Evolutionary conservation across 1,140 invertebrate genomes (phyloP).

Genomic region (Chlorops oryzae): DNA sequence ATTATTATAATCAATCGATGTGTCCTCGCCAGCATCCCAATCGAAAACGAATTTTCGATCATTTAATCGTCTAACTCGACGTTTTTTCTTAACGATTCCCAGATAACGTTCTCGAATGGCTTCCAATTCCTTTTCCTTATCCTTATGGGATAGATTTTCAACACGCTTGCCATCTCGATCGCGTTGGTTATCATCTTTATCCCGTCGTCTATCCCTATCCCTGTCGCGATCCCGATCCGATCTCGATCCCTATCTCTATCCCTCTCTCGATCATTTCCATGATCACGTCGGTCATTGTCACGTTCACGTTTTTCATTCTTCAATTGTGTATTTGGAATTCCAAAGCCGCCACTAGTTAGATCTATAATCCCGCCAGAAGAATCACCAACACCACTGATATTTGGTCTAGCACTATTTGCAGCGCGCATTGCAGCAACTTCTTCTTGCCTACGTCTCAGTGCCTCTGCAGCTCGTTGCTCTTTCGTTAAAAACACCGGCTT

Average conservation of each 20-base stretch:
- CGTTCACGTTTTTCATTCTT: no score
- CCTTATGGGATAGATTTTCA: slow-evolving; percentile 65
- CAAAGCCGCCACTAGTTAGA: no score
- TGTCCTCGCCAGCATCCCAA: slow-evolving; percentile 99
- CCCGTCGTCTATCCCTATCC: slow-evolving; percentile 33
- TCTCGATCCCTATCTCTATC: slow-evolving; percentile 47
- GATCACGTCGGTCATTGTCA: slow-evolving; percentile 16
- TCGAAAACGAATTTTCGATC: slow-evolving; percentile 99
- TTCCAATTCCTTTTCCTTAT: slow-evolving; percentile 86
- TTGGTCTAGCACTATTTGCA: slow-evolving; percentile 35
- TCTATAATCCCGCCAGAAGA: slow-evolving; percentile 25
- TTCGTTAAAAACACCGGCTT: slow-evolving; percentile 97
- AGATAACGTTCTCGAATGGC: slow-evolving; percentile 93
- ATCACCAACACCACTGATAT: slow-evolving; percentile 6
- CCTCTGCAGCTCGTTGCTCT: slow-evolving; percentile 86
- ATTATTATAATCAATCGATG: slow-evolving; percentile 94
- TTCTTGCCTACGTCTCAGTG: slow-evolving; percentile 80
- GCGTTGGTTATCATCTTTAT: slow-evolving; percentile 23
- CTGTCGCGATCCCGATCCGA: slow-evolving; percentile 31
- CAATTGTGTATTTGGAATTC: no score
- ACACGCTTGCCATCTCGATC: slow-evolving; percentile 47
- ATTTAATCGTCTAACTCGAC: slow-evolving; percentile 85
- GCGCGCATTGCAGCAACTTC: slow-evolving; percentile 66
- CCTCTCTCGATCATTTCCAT: slow-evolving; percentile 18
- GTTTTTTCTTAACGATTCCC: slow-evolving; percentile 90